Base-by-base conservation (phyloP, 2,113 vertebrate species). In the Myiopsitta monachus region DNA sequence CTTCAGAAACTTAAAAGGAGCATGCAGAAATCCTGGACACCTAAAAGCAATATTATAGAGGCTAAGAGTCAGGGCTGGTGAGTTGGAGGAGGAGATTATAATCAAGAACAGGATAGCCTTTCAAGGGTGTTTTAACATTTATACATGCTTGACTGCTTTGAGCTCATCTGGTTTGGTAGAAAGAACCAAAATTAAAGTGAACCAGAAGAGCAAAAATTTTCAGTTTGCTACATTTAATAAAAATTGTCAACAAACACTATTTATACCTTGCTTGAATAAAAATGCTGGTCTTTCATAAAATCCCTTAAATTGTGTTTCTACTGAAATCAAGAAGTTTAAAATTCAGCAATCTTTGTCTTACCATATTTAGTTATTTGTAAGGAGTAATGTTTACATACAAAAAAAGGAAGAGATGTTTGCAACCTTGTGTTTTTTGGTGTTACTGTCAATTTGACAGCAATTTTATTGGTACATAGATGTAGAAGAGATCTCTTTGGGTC, bases 1-100 rank as follows among this genome's bases (percentile, higher is more conserved):
- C 78, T 95, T 78, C 87, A 83, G 90, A 87, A 83, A 76, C 84
- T 87, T 91, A 76, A 91, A 95, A 96, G 47, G 74, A 92, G 89
- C 82, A 72, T 11, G 1, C 31, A 95, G 64, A 82, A 46, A 64
- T 68, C 36, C 59, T 83, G 78, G 41, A 79, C 61, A 90, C 62
- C 59, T 93, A 94, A 88, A 95, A 94, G n/a, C 41, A 76, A 24
- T 73, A 59, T 49, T 63, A 30, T 83, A 94, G 33, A 80, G 33
- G 18, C 17, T 83, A 41, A 91, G 66, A 90, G 52, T 61, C 22
- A 62, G 75, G 33, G 31, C 33, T 54, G 57, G 16, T 66, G 82
- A 61, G 43, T 54, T 90, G 49, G 66, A 44, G 88, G 73, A 85
- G 54, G 59, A 92, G 47, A 93, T 9, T 54, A 59, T 69, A 88